Evolutionary conservation across 1,140 invertebrate genomes (phyloP), one percentile per base, ranked within the genome.

Genomic region (Penaeus japonicus): DNA sequence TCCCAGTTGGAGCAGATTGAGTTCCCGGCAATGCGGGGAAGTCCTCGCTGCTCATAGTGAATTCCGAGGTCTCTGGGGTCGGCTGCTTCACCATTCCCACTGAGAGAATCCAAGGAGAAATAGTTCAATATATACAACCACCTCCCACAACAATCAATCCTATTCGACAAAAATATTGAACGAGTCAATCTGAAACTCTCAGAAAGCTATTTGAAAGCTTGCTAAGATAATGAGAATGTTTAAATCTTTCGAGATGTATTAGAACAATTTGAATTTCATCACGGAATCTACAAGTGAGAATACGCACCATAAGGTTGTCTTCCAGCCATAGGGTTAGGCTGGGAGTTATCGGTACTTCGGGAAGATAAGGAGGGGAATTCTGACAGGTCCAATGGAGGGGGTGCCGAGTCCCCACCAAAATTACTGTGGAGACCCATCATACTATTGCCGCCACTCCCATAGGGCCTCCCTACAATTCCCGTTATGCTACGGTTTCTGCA

Each of bases 31-130:
- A 94, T 92, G 99, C 98, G 90, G 98, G 98, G 94, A 99, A 99
- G 93, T 99, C 99, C 94, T 99, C 98, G 90, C 96, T 97, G 91
- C 97, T 98, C 95, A 99, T 99, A 90, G 97, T 97, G 93, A 99
- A 99, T 93, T 99, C 98, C 91, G 95, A 97, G 91, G 97, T 95
- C 93, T 98, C 97, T 53, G 96, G 95, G 91, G 96, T 96, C 88
- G 97, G 97, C 92, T 98, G 97, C 93, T 98, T 98, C 90, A 99
- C 97, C 96, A 98, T 98, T 92, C 97, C 97, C 93, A 98, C 97
- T 97, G 92, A 30, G n/a, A 12, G 22, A 75, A 30, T 0, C 35
- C 18, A 20, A 15, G 20, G 47, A n/a, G n/a, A n/a, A n/a, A n/a
- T n/a, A n/a, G n/a, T n/a, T n/a, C n/a, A n/a, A n/a, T n/a, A n/a